Base-by-base conservation (phyloP, 2,113 vertebrate species). In the Pteruthius melanotis region DNA sequence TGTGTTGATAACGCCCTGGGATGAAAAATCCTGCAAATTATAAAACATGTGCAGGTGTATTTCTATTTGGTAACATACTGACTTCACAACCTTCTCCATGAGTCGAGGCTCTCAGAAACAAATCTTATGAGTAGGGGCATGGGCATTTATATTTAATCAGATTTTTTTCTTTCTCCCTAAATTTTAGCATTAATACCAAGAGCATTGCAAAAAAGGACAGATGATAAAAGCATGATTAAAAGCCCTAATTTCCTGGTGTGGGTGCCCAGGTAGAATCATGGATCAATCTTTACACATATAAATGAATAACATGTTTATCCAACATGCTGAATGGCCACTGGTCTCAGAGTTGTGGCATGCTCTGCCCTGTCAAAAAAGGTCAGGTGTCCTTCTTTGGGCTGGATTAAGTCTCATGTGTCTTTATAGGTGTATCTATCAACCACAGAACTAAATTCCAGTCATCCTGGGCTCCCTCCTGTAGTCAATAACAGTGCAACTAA, bases 21-120 rank as follows among this genome's bases (percentile, higher is more conserved):
- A 96, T 93, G 52, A 95, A 97, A 94, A 96, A 87, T 83, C 28
- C 44, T 94, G 24, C 35, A 92, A 95, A 97, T 95, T 90, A 96
- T 71, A 97, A 95, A 87, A 74, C 23, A 26, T 70, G 79, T 61
- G 80, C 53, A 74, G 33, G 19, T 44, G 7, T 92, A 93, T 80
- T 97, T 71, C 57, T 82, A 8, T 77, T 96, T 95, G 90, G 57
- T 65, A 49, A n/a, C 19, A 42, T 30, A 75, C 49, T 37, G 74
- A 76, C 64, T 94, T 94, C 60, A 95, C 24, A 65, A 49, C 8
- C 60, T 87, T 66, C 12, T 93, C 70, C 68, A 74, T 45, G 60
- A 91, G 39, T 70, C 52, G 10, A 75, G 23, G 23, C 66, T 93
- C 74, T 56, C 47, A 89, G 39, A 93, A 81, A 74, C 0, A 86